Evolutionary conservation across 2,888 invertebrate genomes (phyloP), one percentile per base, ranked within the genome.

Genomic region (Peribatodes rhomboidaria): DNA sequence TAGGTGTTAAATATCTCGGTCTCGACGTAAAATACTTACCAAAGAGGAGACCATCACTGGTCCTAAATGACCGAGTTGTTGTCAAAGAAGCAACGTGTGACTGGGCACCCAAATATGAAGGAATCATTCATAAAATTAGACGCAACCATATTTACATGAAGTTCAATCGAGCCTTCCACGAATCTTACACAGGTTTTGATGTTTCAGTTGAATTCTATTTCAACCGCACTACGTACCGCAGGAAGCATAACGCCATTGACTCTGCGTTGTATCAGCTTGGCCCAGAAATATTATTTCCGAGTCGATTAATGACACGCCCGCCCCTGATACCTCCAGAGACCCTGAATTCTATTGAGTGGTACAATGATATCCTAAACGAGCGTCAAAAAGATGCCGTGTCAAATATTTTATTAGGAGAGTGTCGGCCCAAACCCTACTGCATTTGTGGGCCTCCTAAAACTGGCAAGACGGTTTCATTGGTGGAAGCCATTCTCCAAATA

Each of bases 401-500:
- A 50, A 96, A 98, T 82, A 95, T 98, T 69, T 82, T 98, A 11
- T 87, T 94, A 27, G 98, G 97, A 0, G 95, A 96, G 78, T 95
- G 96, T n/a, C 93, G 97, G 27, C 97, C 98, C 0, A 78, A 92
- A 77, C 98, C 98, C 0, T 98, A 97, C 78, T 94, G 98, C 37
- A 93, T 98, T 46, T 98, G 96, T 87, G 98, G 98, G 1, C 98
- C 98, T 41, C 98, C 98, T 52, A 98, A 98, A 52, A 96, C 96
- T 11, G 96, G 97, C 0, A 97, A 97, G 89, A 96, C 96, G 0
- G 76, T 94, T 0, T 94, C 94, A 16, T 83, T 92, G 37, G 96
- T 98, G 35, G 99, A 99, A 90, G 94, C 96, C 0, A 95, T 98
- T 50, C 86, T 99, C 58, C 99, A 99, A 91, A 94, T 98, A 73